Conservation (phyloP, 2,888 invertebrate genomes). For the Rhingia rostrata region DNA sequence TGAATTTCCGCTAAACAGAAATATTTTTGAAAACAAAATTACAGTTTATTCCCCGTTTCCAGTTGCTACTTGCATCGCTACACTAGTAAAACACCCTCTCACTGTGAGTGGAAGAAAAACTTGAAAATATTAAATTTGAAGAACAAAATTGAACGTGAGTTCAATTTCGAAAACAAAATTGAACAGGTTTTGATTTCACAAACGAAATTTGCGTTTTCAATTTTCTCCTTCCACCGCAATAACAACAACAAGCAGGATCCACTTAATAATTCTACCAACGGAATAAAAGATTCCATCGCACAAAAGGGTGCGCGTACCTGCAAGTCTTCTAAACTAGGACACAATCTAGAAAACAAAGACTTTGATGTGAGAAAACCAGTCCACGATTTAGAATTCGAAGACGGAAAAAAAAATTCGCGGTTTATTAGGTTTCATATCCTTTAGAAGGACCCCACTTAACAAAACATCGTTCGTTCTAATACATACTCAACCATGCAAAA, state of each 20-base stretch:
- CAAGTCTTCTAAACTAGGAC: conserved; percentile 15
- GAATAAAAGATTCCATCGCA: conserved; percentile 21
- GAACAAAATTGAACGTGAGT: conserved; percentile 45
- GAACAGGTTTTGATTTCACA: conserved; percentile 67
- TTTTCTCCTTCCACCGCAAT: conserved; percentile 13
- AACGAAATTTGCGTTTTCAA: conserved; percentile 65
- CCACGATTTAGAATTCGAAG: conserved; percentile 51
- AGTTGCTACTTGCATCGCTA: not conserved
- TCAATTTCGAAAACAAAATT: conserved; percentile 36
- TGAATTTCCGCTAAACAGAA: conserved; percentile 42
- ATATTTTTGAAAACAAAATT: conserved; percentile 25
- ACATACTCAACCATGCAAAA: conserved; percentile 44
- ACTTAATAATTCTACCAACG: conserved; percentile 64
- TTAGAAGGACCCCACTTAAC: conserved; percentile 56
- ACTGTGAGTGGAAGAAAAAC: not conserved
- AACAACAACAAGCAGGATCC: conserved; percentile 23
- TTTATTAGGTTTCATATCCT: conserved; percentile 70
- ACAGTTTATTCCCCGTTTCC: conserved; percentile 5
- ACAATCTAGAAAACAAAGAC: conserved; percentile 37
- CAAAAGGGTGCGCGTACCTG: conserved; percentile 52
- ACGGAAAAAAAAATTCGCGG: conserved; percentile 61
- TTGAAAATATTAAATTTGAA: conserved; percentile 49
- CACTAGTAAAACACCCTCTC: not conserved
- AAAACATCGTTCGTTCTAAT: conserved; percentile 54
- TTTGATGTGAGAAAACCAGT: conserved; percentile 53